Conservation (phyloP, 2,888 invertebrate genomes). For the Noctua janthe region DNA sequence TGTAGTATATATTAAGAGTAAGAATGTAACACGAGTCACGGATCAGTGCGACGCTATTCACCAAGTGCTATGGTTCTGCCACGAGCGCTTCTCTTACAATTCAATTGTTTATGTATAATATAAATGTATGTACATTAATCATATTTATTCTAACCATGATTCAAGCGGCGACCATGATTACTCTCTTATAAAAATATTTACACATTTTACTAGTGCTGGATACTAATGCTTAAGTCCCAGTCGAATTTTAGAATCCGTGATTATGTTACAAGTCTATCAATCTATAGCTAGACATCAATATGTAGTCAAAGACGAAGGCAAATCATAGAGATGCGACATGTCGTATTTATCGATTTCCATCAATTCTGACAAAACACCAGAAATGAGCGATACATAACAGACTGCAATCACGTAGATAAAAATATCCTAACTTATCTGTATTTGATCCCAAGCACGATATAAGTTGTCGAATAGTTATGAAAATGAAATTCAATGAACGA, state of each 20-base stretch:
- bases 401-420: constrained; percentile 61
- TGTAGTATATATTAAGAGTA: constrained; percentile 56
- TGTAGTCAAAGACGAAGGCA: constrained; percentile 67
- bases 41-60: constrained; percentile 72
- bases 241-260: constrained; percentile 82
- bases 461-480: constrained; percentile 73
- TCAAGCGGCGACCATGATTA: constrained; percentile 74
- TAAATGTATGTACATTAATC: constrained; percentile 78
- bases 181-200: constrained; percentile 80
- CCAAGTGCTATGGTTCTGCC: constrained; percentile 74
- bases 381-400: constrained; percentile 40
- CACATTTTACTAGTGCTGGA: constrained; percentile 79
- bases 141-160: constrained; percentile 75
- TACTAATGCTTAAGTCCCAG: constrained; percentile 77
- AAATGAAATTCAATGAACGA: constrained; percentile 67
- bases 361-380: constrained; percentile 56
- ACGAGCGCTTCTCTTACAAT: constrained; percentile 65
- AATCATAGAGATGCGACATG: constrained; percentile 63
- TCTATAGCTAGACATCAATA: constrained; percentile 64
- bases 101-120: constrained; percentile 69
- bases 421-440: constrained; percentile 85
- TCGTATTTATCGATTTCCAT: constrained; percentile 58
- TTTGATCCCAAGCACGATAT: constrained; percentile 90
- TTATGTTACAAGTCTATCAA: constrained; percentile 79
- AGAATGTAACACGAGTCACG: constrained; percentile 71